Evolutionary conservation across 1,140 invertebrate genomes (phyloP).

Genomic region (Sycophila sp.): DNA sequence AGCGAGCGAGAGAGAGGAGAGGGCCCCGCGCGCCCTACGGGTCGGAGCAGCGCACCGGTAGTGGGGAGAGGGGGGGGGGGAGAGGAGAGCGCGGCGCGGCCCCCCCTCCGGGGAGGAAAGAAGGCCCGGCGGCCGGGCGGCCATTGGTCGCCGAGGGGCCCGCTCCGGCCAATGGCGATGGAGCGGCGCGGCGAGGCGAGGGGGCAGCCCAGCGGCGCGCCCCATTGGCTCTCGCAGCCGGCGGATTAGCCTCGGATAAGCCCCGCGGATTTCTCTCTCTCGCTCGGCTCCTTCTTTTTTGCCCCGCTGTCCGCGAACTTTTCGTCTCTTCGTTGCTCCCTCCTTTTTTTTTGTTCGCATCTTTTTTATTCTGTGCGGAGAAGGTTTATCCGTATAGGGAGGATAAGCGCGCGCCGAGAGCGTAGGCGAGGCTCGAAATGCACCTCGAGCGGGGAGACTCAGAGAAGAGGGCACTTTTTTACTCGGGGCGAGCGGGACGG

Average conservation of each 20-base stretch:
- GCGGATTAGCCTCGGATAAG: constrained; percentile 40
- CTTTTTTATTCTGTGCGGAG: neutral
- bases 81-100: constrained; percentile 47
- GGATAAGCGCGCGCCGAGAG: constrained; percentile 19
- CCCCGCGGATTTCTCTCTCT: constrained; percentile 26
- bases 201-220: constrained; percentile 41
- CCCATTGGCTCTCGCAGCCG: constrained; percentile 50
- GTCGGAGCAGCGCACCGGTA: constrained; percentile 38
- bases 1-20: too few relatives aligned
- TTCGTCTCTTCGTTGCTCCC: neutral
- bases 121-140: constrained; percentile 26
- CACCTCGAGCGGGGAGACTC: constrained; percentile 1
- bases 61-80: constrained; percentile 46
- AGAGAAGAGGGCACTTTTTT: constrained; percentile 6
- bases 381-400: neutral
- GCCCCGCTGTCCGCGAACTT: neutral
- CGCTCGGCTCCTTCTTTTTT: neutral
- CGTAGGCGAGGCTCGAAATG: constrained; percentile 32
- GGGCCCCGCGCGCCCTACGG: constrained; percentile 41
- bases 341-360: neutral
- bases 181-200: neutral
- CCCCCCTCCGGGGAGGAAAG: constrained; percentile 32
- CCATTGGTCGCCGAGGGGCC: constrained; percentile 46
- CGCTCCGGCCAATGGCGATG: constrained; percentile 44
- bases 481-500: neutral